A percentile compares a stretch with the other conserved stretches of the same genome.
phyloP scores from a whole-genome alignment of 2,888 invertebrate genomes.

The Ypsolopha scabrella region DNA sequence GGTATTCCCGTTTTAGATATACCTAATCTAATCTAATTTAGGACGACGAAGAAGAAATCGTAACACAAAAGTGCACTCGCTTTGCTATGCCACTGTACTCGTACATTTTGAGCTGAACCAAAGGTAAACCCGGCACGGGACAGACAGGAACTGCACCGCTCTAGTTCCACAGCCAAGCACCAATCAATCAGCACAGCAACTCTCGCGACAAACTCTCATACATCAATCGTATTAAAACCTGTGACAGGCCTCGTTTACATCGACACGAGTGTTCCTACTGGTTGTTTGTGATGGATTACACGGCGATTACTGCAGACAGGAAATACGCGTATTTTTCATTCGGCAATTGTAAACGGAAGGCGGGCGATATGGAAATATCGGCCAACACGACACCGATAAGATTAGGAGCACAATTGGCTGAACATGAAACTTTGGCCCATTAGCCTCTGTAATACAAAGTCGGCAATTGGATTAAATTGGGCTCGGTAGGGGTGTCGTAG shows the following conservation, averaged over 20 bases:
- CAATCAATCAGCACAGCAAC: constrained; percentile 22
- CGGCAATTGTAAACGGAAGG: constrained; percentile 48
- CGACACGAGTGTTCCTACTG: constrained; percentile 15
- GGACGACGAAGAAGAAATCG: too few relatives aligned
- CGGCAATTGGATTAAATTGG: constrained; percentile 49
- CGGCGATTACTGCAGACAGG: constrained; percentile 54
- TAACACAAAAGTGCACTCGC: too few relatives aligned
- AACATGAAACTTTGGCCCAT: constrained; percentile 55
- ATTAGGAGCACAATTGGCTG: constrained; percentile 62
- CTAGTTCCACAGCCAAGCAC: neutral
- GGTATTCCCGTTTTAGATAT: too few relatives aligned
- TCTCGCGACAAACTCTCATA: constrained; percentile 34
- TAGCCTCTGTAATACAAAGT: constrained; percentile 39
- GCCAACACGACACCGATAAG: constrained; percentile 61
- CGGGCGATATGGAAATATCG: constrained; percentile 51
- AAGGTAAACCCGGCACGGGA: too few relatives aligned
- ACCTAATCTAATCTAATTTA: too few relatives aligned
- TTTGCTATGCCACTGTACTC: too few relatives aligned
- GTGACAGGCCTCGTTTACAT: constrained; percentile 29
- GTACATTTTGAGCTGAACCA: too few relatives aligned
- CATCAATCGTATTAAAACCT: constrained; percentile 39
- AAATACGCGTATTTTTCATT: constrained; percentile 65
- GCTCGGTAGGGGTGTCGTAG: constrained; percentile 35
- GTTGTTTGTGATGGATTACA: constrained; percentile 61
- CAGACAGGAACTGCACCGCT: too few relatives aligned